Conservation (phyloP, 2,888 invertebrate species). For the Muschampia plurimacula region DNA sequence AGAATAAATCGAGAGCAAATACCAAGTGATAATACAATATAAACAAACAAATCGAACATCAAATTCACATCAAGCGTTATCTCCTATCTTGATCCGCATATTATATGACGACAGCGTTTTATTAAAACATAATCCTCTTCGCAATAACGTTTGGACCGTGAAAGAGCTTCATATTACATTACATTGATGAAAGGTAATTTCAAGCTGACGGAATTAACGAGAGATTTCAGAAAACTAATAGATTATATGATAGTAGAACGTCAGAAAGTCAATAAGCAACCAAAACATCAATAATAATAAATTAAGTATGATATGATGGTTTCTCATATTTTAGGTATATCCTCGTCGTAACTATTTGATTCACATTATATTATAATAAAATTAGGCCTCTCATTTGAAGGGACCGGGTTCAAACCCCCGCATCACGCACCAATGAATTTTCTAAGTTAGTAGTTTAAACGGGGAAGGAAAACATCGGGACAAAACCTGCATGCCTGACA, state of each 20-base stretch:
- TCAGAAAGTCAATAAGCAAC: neutral
- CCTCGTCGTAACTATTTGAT: no score
- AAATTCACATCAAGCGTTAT: constrained; percentile 21
- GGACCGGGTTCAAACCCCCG: no score
- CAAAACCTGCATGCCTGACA: no score
- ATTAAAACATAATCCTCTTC: constrained; percentile 18
- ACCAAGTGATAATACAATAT: neutral
- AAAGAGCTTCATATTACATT: constrained; percentile 8
- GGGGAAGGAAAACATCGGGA: no score
- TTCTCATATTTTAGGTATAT: neutral
- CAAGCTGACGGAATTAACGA: constrained; percentile 7
- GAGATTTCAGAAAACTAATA: constrained; percentile 2
- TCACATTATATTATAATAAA: no score
- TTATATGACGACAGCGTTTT: constrained; percentile 12
- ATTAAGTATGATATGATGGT: neutral
- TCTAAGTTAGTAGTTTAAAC: no score
- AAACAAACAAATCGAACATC: constrained; percentile 11
- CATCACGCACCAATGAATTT: no score
- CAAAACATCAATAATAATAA: neutral
- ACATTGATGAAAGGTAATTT: constrained; percentile 9
- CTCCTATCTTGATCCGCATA: constrained; percentile 3
- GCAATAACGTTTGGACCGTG: constrained; percentile 14
- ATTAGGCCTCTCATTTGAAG: no score
- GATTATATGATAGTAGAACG: neutral
- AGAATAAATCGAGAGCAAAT: neutral